These are phyloP conservation scores for Xiphorhynchus erythropygius DNA, from an alignment of 2,797 vertebrate species.

Conservation along the genomic window DNA sequence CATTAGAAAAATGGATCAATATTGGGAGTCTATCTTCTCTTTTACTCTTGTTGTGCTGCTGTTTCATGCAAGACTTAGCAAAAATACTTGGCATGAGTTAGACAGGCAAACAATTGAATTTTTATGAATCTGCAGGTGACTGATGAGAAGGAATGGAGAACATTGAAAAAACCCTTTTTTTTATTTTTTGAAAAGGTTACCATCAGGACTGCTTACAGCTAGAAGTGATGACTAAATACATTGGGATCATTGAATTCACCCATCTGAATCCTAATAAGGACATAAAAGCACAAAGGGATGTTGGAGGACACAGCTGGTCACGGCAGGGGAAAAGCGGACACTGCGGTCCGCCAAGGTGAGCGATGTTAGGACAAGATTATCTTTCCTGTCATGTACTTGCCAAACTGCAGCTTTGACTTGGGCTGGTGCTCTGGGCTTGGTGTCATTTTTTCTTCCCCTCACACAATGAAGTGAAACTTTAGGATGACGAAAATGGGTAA, in stretches of 20 bases:
- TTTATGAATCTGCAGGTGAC: neutral
- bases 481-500: neutral
- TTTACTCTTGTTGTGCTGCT: neutral
- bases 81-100: neutral
- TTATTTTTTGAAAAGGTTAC: neutral
- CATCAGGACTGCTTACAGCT: neutral
- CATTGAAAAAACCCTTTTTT: accelerated
- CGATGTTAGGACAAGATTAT: neutral
- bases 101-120: neutral
- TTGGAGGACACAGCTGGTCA: neutral
- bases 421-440: neutral
- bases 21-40: neutral
- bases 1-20: neutral
- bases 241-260: neutral
- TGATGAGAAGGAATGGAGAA: neutral
- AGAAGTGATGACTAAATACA: neutral
- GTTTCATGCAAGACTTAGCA: neutral
- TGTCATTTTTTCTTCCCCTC: accelerated
- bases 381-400: constrained; percentile 11
- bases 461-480: neutral
- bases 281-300: neutral
- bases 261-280: neutral
- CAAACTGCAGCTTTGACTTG: neutral
- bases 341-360: neutral
- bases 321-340: neutral